Base-by-base conservation (phyloP, 2,888 invertebrate genomes). In the Parasteatoda lunata region DNA sequence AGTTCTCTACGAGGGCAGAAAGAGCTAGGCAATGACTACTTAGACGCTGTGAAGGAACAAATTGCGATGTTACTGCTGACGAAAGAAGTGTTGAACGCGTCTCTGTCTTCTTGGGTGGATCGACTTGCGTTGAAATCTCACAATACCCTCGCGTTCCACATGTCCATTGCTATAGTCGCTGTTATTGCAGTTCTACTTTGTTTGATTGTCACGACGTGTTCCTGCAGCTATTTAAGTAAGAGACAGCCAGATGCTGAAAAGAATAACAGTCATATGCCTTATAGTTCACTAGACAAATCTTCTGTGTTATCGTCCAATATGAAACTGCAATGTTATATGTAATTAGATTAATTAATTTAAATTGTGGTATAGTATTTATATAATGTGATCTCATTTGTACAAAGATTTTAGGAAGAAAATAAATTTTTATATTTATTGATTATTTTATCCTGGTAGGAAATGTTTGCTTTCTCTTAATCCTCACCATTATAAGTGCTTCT, bases 11-110 rank as follows among this genome's bases (percentile, higher is more conserved):
- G 88, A 49, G 88, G 88, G 7, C 83, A 88, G 45, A 86, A 81
- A 52, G 87, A 89, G 65, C 30, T 87, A 8, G 87, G 88, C 13
- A 83, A 64, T 49, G 65, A 85, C 9, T 89, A 89, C 68, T 77
- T 89, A 51, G 88, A 89, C 70, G 84, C 84, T 66, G 89, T 89
- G 9, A 89, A 85, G 65, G 88, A 89, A 52, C 88, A 89, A 66
- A 88, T 89, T 9, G 88, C 89, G 45, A 88, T 89, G 75, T 68
- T 89, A 9, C 76, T 89, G 7, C 77, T 88, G 45, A 89, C 89
- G 3, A 89, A 89, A 84, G 89, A 89, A 77, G 88, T 89, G 9
- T 49, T 89, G 4, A 89, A 89, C 76, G 72, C 88, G 49, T 83
- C 89, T 7, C 49, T 89, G 13, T 77, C 84, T 15, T 80, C 82